Base-by-base conservation (phyloP, 2,113 vertebrate genomes). In the Motacilla tschutschensis region DNA sequence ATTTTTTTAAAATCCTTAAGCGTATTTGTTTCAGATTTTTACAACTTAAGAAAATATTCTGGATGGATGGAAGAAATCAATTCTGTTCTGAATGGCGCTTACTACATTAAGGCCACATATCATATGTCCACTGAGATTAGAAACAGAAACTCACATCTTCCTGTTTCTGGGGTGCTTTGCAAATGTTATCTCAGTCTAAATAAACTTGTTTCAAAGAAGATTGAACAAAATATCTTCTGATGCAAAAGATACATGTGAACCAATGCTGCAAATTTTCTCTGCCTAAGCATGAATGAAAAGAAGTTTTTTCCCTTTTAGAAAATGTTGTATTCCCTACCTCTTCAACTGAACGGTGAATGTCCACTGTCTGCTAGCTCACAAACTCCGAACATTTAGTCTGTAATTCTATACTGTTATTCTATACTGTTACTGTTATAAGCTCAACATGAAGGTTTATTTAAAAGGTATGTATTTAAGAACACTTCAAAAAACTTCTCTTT, bases 21-120 rank as follows among this genome's bases (percentile, higher is more conserved):
- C 91, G 92, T 79, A 94, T 95, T 95, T 95, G 75, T 94, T 96
- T 96, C 93, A 95, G 41, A 94, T 95, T 95, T 95, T 94, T 95
- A 78, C 67, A 89, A 76, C 41, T 86, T 93, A 94, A 92, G 76
- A 92, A 93, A 95, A 89, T 94, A 93, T 35, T 50, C 51, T 92
- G 84, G 84, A 89, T 93, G 66, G 93, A 73, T 88, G 77, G 64
- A 79, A 95, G 86, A 94, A 93, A 94, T 79, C 36, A 80, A n/a
- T 82, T 62, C 48, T 90, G 44, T 85, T 94, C 58, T 60, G 67
- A 87, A 85, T 90, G 88, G 81, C 84, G 72, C 85, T 94, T 93
- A 71, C 73, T 91, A 76, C 76, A 74, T 95, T 96, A 95, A 80
- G 85, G 87, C 75, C 72, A 72, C 38, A 19, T 97, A 96, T 96